Conservation (phyloP, 2,113 vertebrate species). For the Mus pahari region DNA sequence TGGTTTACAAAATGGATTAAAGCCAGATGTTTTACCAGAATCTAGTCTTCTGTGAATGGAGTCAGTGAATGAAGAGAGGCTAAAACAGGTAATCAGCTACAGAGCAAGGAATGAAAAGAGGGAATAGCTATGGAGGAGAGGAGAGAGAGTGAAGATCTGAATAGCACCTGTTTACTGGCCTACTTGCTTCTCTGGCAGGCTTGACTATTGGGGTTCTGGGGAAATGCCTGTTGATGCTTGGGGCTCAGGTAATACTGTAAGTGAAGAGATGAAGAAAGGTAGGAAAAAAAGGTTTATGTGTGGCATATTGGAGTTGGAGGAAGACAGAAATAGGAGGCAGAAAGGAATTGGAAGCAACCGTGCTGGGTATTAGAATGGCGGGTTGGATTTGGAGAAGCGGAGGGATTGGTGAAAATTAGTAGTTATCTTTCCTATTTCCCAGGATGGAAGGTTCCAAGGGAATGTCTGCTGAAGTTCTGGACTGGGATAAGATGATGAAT, state of each 20-base stretch:
- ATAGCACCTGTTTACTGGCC: not conserved
- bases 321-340: not conserved
- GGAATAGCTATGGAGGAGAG: not conserved
- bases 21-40: not conserved
- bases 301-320: not conserved
- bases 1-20: not conserved
- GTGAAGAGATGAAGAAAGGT: not conserved
- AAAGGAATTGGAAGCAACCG: not conserved
- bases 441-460: not conserved
- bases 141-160: not conserved
- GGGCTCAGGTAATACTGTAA: not conserved
- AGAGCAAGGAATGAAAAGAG: not conserved
- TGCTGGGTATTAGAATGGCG: not conserved
- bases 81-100: too few species aligned
- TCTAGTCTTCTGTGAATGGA: too few species aligned
- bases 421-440: not conserved
- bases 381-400: not conserved
- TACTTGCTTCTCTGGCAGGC: not conserved
- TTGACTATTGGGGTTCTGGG: not conserved
- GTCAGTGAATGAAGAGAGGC: not conserved
- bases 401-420: not conserved
- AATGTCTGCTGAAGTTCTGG: not conserved
- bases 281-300: accelerated
- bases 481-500: not conserved
- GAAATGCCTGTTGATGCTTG: not conserved